Percentiles rank a stretch among this genome's conserved stretches.
phyloP scores from a whole-genome alignment of 35 echinoderm and acorn worm genomes.

The Lytechinus variegatus region DNA sequence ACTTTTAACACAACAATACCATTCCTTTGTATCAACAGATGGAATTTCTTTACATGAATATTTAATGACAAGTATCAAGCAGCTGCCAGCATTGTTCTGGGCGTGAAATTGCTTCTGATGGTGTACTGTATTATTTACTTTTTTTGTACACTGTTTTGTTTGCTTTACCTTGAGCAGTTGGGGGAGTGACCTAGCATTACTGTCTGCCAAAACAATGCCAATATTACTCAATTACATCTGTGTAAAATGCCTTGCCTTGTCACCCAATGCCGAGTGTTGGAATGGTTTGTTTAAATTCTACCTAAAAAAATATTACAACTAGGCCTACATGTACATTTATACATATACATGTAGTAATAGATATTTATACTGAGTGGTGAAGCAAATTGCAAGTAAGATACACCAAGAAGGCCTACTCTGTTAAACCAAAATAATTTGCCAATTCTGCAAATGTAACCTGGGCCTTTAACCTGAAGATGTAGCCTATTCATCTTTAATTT shows the following conservation, averaged over 20 bases:
- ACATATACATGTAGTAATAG: no score
- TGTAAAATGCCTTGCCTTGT: neutral
- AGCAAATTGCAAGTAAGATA: no score
- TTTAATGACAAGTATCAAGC: neutral
- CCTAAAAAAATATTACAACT: no score
- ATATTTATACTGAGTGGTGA: no score
- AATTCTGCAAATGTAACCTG: no score
- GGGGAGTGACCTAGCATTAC: neutral
- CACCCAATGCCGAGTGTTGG: neutral
- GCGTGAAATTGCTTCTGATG: neutral
- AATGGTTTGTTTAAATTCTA: neutral
- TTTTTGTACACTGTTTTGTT: neutral
- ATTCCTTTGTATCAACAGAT: neutral
- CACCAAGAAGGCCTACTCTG: no score
- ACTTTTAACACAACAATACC: neutral
- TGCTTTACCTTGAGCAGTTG: neutral
- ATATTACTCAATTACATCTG: neutral
- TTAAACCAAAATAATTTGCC: no score
- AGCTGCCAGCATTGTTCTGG: neutral
- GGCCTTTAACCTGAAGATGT: no score
- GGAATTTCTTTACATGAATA: slow-evolving; percentile 28
- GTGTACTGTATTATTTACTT: neutral
- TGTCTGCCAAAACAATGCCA: neutral
- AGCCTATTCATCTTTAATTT: no score
- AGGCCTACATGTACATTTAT: no score